Evolutionary conservation across 2,888 invertebrate genomes (phyloP).

Genomic region (Anticlea derivata): DNA sequence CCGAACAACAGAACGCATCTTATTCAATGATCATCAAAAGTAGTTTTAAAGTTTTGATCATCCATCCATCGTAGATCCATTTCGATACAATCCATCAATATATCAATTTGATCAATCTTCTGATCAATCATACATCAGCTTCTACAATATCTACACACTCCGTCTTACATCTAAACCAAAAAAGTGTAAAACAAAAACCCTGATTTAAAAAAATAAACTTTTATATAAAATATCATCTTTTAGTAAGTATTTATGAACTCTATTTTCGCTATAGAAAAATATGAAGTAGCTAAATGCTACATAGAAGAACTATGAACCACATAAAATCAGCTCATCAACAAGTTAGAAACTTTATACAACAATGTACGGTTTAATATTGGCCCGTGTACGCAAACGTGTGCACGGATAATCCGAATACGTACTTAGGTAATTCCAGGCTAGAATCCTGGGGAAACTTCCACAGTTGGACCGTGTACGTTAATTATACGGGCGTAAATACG

Average conservation of each 20-base stretch:
- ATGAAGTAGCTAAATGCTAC: constrained; percentile 23
- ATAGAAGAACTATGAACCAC: constrained; percentile 10
- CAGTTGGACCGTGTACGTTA: neutral
- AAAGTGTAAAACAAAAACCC: constrained; percentile 11
- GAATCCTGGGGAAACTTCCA: neutral
- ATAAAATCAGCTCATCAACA: neutral
- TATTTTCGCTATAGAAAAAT: constrained; percentile 27
- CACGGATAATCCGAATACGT: constrained; percentile 1
- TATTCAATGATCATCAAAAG: constrained; percentile 1
- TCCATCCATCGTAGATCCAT: neutral
- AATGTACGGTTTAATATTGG: neutral
- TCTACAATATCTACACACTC: constrained; percentile 13
- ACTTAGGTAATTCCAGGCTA: neutral
- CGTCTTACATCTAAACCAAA: neutral
- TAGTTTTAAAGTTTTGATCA: neutral
- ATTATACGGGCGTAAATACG: neutral
- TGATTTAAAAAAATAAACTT: constrained; percentile 24
- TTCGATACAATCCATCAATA: neutral
- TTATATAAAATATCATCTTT: constrained; percentile 27
- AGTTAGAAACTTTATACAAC: constrained; percentile 6
- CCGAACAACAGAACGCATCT: constrained; percentile 2
- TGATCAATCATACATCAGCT: neutral
- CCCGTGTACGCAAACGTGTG: neutral
- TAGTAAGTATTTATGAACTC: constrained; percentile 16
- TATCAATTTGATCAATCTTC: neutral